Evolutionary conservation across 2,797 vertebrate genomes (phyloP).

Genomic region (Helarctos malayanus): DNA sequence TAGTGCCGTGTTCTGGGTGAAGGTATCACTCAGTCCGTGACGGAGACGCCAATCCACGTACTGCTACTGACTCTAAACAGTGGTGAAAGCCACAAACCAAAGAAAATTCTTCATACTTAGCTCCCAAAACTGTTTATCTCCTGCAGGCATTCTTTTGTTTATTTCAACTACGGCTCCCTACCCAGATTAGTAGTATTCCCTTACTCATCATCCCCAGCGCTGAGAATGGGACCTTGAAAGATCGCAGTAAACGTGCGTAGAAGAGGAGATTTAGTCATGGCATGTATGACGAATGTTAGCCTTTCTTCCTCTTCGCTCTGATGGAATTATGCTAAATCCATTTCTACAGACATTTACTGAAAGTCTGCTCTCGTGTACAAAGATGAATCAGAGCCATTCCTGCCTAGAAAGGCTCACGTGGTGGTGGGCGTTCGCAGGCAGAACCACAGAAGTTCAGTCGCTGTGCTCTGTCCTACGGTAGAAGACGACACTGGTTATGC

Average conservation of each 20-base stretch:
- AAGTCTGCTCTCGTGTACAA: fast-evolving
- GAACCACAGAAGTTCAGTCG: neutral
- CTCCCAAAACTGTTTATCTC: neutral
- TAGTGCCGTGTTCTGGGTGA: neutral
- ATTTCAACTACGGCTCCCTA: neutral
- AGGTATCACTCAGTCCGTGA: neutral
- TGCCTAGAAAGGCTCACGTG: neutral
- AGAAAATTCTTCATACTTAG: neutral
- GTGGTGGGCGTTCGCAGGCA: neutral
- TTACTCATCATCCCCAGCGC: neutral
- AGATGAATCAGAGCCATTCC: neutral
- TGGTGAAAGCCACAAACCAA: slow-evolving; percentile 36
- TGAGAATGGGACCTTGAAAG: neutral
- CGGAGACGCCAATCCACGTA: neutral
- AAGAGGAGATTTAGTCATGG: neutral
- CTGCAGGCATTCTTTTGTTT: neutral
- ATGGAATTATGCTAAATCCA: neutral
- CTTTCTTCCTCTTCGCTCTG: neutral
- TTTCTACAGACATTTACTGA: neutral
- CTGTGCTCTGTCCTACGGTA: fast-evolving
- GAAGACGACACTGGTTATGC: neutral
- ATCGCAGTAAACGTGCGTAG: neutral
- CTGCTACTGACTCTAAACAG: neutral
- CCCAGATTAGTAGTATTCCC: neutral
- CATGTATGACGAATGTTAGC: neutral